Conservation (phyloP, 2,797 vertebrate species). For the Poecilia picta region DNA sequence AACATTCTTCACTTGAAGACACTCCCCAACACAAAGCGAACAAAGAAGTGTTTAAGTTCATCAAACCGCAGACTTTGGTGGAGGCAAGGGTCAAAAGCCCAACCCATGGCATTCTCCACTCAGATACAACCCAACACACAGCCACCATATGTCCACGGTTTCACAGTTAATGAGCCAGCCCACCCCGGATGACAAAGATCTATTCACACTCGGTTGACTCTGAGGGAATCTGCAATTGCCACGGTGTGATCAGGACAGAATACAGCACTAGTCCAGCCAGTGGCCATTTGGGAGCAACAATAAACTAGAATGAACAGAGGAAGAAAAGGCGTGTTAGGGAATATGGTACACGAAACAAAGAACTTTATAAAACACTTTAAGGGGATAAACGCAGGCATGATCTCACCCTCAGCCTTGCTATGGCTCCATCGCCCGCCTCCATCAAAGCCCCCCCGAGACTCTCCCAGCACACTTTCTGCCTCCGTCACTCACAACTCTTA, state of each 20-base stretch:
- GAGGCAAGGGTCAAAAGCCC: conserved; percentile 72
- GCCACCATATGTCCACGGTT: conserved; percentile 82
- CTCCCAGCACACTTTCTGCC: conserved; percentile 58
- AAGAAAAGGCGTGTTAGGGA: conserved; percentile 34
- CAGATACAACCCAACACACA: conserved; percentile 72
- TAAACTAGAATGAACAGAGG: conserved; percentile 31
- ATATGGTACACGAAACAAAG: conserved; percentile 51
- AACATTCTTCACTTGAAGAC: conserved; percentile 48
- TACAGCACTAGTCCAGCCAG: conserved; percentile 69
- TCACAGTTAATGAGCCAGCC: conserved; percentile 76
- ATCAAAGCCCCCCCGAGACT: conserved; percentile 70
- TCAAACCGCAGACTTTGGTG: conserved; percentile 65
- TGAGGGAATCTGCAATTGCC: conserved; percentile 73
- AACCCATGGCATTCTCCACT: conserved; percentile 75
- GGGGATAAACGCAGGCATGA: conserved; percentile 59
- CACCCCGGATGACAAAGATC: conserved; percentile 79
- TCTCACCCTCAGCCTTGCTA: conserved; percentile 62
- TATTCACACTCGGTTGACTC: conserved; percentile 73
- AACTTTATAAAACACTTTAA: conserved; percentile 60
- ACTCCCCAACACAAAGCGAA: conserved; percentile 50
- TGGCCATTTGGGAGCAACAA: conserved; percentile 55
- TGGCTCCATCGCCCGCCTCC: conserved; percentile 58
- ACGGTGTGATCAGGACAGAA: conserved; percentile 71
- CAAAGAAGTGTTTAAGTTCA: conserved; percentile 84
- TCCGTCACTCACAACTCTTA: conserved; percentile 78